Evolutionary conservation across 2,113 vertebrate species (phyloP), one percentile per base, ranked within the genome.

Genomic region (Scytalopus superciliaris): DNA sequence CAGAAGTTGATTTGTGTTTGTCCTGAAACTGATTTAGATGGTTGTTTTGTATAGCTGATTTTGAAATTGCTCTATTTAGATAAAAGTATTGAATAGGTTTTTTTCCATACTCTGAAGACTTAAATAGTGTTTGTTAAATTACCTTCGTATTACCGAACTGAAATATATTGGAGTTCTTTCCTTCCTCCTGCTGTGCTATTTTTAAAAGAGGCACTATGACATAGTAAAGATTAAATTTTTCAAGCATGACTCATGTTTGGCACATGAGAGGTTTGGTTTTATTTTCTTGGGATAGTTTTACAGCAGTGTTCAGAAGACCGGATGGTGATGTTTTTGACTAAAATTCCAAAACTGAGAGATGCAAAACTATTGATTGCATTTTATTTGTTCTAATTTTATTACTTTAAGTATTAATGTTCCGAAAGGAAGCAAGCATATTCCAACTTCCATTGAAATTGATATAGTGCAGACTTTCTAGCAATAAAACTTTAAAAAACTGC

Each of bases 181-280:
- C 16, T 31, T 86, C 39, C 8, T 85, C 10, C 47, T 7, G 1
- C 22, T 0, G 2, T 3, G 1, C 14, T 69, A 2, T 40, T 67
- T 89, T 67, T 62, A 47, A 67, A 57, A 74, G 24, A 77, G 12
- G 42, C 3, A 8, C 25, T 49, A 1, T 57, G 19, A 49, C 1
- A 6, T 49, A 53, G 6, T 27, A 67, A 63, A 17, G 6, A 10
- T 49, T 53, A 60, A 24, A 50, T 59, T 85, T 82, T 92, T 94
- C 52, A 63, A 28, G 67, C 47, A 17, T 37, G 5, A 67, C 31
- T 63, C 8, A 2, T 50, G 7, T 62, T 75, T 84, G 25, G 8
- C 19, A 24, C 42, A 12, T 47, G 23, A 33, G 23, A 53, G 17
- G 9, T 60, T 84, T n/a, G n/a, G 12, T 49, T 75, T 47, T 39